Percentiles rank a stretch among this genome's conserved stretches.
These are phyloP conservation scores for Campoplex nolae DNA, from an alignment of 2,888 invertebrate genomes.

Conservation along the genomic window DNA sequence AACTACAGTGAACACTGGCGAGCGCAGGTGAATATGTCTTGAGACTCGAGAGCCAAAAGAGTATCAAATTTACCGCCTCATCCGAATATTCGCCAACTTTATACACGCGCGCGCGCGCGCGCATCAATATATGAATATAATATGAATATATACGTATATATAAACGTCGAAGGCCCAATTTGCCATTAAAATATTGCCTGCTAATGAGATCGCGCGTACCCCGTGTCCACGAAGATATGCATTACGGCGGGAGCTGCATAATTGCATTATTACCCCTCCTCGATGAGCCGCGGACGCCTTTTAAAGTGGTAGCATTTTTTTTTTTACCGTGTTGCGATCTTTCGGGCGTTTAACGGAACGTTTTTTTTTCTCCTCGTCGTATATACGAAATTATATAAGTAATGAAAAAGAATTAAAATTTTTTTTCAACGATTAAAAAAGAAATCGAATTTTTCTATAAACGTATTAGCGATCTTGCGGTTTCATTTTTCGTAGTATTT, in stretches of 20 bases:
- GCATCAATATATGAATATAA: background rate
- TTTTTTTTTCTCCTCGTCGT: conserved; percentile 34
- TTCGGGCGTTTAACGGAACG: conserved; percentile 48
- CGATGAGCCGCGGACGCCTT: conserved; percentile 29
- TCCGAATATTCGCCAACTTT: background rate
- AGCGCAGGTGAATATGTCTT: conserved; percentile 2
- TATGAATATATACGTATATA: background rate
- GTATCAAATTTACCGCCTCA: conserved; percentile 18
- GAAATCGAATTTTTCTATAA: background rate
- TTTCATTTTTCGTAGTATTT: background rate
- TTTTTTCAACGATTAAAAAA: conserved; percentile 6
- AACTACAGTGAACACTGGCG: background rate
- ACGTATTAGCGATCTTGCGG: background rate
- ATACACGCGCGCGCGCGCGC: background rate
- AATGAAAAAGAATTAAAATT: background rate
- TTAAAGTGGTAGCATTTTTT: conserved; percentile 43
- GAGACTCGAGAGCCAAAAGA: background rate
- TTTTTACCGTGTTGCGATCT: background rate
- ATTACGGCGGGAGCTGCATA: conserved; percentile 71
- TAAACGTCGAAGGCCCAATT: conserved; percentile 74
- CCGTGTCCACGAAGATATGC: conserved; percentile 65
- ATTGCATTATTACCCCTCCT: conserved; percentile 80
- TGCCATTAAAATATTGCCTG: conserved; percentile 83
- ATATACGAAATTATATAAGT: conserved; percentile 35
- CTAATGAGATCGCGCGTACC: conserved; percentile 79